phyloP scores from a whole-genome alignment of 1,140 invertebrate genomes.

The Ladona fulva region DNA sequence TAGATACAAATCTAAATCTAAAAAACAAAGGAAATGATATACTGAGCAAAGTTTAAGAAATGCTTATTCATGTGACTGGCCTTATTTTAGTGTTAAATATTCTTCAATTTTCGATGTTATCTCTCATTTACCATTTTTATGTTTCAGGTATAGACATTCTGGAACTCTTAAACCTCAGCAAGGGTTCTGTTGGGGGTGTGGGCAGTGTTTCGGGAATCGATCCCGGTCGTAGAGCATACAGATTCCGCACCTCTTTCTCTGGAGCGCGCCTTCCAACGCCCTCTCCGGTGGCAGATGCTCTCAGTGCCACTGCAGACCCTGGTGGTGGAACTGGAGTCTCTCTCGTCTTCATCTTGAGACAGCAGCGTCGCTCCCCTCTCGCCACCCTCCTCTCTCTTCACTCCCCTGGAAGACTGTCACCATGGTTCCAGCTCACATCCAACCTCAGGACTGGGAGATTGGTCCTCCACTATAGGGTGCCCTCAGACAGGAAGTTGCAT shows the following conservation, averaged over 20 bases:
- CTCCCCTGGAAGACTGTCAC: conserved; percentile 37
- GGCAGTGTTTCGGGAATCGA: neutral
- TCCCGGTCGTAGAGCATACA: neutral
- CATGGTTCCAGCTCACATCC: conserved; percentile 35
- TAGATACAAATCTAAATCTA: too few species aligned
- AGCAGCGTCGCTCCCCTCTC: neutral
- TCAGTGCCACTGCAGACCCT: neutral
- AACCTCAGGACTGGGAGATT: conserved; percentile 33
- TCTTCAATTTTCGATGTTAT: too few species aligned
- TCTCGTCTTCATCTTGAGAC: neutral
- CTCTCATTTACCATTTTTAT: neutral
- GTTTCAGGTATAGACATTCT: conserved; percentile 1
- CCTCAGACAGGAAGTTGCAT: conserved; percentile 29
- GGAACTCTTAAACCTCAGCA: neutral
- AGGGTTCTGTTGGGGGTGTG: neutral
- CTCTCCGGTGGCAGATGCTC: neutral
- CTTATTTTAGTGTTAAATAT: too few species aligned
- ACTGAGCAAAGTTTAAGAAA: too few species aligned
- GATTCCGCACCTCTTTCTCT: neutral
- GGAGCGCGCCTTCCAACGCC: neutral
- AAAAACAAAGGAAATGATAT: too few species aligned
- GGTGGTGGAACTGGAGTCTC: neutral
- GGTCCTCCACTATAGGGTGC: conserved; percentile 31
- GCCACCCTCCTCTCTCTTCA: conserved; percentile 36
- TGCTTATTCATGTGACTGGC: too few species aligned